Conservation (phyloP, 2,797 vertebrate species). For the Acanthurus tractus region DNA sequence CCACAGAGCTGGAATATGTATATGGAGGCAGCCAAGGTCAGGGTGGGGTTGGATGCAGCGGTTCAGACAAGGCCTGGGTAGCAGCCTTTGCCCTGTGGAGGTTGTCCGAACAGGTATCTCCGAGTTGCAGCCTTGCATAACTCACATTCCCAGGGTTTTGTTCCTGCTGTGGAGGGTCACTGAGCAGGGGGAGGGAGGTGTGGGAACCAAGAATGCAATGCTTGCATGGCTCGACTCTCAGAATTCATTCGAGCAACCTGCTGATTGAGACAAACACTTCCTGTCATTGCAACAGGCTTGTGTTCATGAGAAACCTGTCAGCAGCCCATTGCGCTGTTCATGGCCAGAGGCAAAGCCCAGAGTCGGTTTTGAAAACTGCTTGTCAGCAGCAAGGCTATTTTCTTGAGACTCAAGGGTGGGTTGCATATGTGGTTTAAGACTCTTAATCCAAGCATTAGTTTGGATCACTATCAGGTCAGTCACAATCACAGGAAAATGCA, state of each 20-base stretch:
- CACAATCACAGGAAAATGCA: constrained; percentile 37
- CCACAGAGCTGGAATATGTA: not conserved
- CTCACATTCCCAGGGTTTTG: constrained; percentile 81
- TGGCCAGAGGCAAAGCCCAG: constrained; percentile 36
- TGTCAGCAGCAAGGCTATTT: constrained; percentile 66
- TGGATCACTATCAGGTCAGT: constrained; percentile 54
- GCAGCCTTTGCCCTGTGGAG: constrained; percentile 29
- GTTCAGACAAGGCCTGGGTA: constrained; percentile 27
- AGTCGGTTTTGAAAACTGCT: constrained; percentile 29
- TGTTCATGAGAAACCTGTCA: constrained; percentile 59
- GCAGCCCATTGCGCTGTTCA: constrained; percentile 18
- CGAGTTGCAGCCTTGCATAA: constrained; percentile 58
- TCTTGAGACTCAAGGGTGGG: constrained; percentile 59
- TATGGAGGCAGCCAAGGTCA: constrained; percentile 31
- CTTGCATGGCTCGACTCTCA: constrained; percentile 46
- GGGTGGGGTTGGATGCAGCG: constrained; percentile 37
- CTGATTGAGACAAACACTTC: constrained; percentile 68
- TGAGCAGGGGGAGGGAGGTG: constrained; percentile 48
- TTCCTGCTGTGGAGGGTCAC: constrained; percentile 62
- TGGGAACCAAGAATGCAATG: constrained; percentile 71
- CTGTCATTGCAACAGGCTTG: constrained; percentile 45
- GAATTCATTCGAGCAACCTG: constrained; percentile 57
- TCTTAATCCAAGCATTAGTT: constrained; percentile 63
- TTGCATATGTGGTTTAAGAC: constrained; percentile 64
- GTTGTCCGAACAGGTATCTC: constrained; percentile 77